These are phyloP conservation scores for Datnioides undecimradiatus DNA, from an alignment of 2,113 vertebrate species.

Conservation along the genomic window DNA sequence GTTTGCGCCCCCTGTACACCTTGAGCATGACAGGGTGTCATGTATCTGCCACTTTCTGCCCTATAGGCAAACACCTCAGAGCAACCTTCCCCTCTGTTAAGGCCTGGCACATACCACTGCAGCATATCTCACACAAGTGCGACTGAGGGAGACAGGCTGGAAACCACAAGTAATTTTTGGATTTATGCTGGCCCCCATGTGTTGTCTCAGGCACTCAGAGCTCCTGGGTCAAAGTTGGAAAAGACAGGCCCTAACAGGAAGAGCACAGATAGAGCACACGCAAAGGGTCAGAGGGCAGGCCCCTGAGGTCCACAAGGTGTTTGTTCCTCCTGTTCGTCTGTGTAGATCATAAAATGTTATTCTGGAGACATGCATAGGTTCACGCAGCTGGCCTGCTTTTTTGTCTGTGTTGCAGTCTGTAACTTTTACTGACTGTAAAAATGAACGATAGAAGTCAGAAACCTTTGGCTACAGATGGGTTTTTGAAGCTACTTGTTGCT, in stretches of 20 bases:
- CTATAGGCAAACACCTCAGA: conserved; percentile 20
- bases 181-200: conserved; percentile 67
- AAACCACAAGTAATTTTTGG: conserved; percentile 71
- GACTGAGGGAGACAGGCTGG: conserved; percentile 43
- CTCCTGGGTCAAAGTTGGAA: conserved; percentile 67
- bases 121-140: conserved; percentile 36
- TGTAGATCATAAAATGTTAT: conserved; percentile 56
- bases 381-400: conserved; percentile 18
- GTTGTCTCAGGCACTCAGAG: conserved; percentile 59
- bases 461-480: neutral
- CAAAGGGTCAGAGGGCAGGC: conserved; percentile 72
- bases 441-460: conserved; percentile 10
- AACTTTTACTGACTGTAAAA: conserved; percentile 44
- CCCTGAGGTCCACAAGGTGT: conserved; percentile 55
- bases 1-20: conserved; percentile 28
- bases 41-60: conserved; percentile 47
- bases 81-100: conserved; percentile 33
- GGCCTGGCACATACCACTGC: conserved; percentile 60
- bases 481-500: conserved; percentile 30
- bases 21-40: conserved; percentile 47
- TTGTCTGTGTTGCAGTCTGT: conserved; percentile 8
- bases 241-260: conserved; percentile 72
- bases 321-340: conserved; percentile 59
- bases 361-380: conserved; percentile 31
- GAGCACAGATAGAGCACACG: conserved; percentile 62